Percentiles rank a stretch among this genome's conserved stretches.
phyloP scores from a whole-genome alignment of 2,888 invertebrate species.

The Nomada goodeniana region DNA sequence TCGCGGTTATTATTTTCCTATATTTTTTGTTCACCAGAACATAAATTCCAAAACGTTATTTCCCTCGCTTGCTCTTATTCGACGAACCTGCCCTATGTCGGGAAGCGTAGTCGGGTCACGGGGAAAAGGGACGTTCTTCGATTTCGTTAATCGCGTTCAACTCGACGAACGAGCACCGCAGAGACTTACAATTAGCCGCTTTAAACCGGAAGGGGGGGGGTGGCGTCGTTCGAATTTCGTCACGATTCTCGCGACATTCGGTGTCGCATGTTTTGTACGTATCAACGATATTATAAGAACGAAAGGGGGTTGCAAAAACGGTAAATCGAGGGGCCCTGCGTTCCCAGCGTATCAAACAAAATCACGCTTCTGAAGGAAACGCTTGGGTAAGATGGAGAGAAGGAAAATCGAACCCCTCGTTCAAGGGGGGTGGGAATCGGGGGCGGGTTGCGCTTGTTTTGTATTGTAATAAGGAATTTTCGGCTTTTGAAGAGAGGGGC shows the following conservation, averaged over 20 bases:
- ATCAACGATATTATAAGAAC: neutral
- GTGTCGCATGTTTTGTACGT: slow-evolving; percentile 26
- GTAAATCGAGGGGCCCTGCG: slow-evolving; percentile 28
- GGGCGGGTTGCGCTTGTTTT: neutral
- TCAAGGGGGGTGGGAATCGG: neutral
- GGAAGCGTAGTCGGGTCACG: neutral
- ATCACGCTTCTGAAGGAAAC: slow-evolving; percentile 44
- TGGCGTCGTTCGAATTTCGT: slow-evolving; percentile 55
- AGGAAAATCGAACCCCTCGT: neutral
- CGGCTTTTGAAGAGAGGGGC: neutral
- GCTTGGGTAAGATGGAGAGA: slow-evolving; percentile 2
- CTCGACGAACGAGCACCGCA: slow-evolving; percentile 62
- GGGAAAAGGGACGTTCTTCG: neutral
- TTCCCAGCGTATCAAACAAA: slow-evolving; percentile 16
- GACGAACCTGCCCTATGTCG: no score
- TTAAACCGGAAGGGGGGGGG: slow-evolving; percentile 59
- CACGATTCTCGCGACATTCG: slow-evolving; percentile 47
- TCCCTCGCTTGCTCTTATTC: neutral
- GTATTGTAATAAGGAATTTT: slow-evolving; percentile 5
- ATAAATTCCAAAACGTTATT: neutral
- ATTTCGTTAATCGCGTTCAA: slow-evolving; percentile 27
- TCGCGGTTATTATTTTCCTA: neutral
- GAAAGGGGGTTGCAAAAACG: neutral
- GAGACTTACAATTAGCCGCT: slow-evolving; percentile 68
- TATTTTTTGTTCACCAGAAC: neutral